Percentiles rank a stretch among this genome's conserved stretches.
These are phyloP conservation scores for Gymnothorax reevesii DNA, from an alignment of 2,797 vertebrate species.

Conservation along the genomic window DNA sequence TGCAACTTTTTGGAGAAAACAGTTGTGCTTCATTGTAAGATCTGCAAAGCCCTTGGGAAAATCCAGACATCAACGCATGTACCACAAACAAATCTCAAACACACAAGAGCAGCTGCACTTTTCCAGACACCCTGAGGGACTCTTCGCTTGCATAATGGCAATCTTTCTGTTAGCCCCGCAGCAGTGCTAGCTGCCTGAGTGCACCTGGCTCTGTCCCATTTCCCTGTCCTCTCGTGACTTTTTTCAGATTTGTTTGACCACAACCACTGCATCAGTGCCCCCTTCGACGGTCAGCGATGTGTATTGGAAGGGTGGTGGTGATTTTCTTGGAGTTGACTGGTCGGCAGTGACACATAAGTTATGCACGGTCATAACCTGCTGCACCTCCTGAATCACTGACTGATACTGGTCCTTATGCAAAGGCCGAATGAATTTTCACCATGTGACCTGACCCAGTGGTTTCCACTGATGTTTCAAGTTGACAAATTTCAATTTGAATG, in stretches of 20 bases:
- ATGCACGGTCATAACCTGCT: neutral
- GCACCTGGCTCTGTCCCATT: neutral
- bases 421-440: constrained; percentile 18
- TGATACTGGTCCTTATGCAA: neutral
- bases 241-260: neutral
- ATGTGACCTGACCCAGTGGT: neutral
- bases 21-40: neutral
- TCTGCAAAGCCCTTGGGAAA: neutral
- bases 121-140: neutral
- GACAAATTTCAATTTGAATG: neutral
- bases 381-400: neutral
- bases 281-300: neutral
- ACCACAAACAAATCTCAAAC: neutral
- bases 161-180: neutral
- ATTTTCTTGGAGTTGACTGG: neutral
- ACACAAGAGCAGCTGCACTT: neutral
- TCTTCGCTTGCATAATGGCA: neutral
- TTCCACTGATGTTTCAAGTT: neutral
- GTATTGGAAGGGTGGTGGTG: neutral
- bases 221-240: neutral
- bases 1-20: neutral
- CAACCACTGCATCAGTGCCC: neutral
- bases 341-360: neutral
- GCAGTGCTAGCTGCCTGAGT: neutral
- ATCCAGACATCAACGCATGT: neutral